Percentiles rank a stretch among this genome's conserved stretches.
phyloP scores from a whole-genome alignment of 2,888 invertebrate genomes.

The Merodon equestris region DNA sequence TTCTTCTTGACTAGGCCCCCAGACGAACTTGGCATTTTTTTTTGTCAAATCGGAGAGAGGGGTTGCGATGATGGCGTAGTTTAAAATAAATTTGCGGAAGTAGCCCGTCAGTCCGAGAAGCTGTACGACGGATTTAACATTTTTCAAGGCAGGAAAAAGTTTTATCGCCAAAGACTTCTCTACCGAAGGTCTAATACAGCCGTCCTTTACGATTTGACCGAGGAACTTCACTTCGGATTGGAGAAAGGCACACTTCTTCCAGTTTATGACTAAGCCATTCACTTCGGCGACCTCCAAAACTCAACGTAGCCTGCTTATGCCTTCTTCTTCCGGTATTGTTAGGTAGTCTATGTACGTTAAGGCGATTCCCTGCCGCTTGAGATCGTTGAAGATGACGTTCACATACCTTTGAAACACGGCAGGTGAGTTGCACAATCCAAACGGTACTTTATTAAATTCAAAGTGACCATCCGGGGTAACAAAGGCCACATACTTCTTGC shows the following conservation, averaged over 20 bases:
- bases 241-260: slow-evolving; percentile 62
- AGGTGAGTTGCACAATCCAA: slow-evolving; percentile 75
- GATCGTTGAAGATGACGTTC: slow-evolving; percentile 22
- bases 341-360: slow-evolving; percentile 33
- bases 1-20: slow-evolving; percentile 32
- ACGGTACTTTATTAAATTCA: slow-evolving; percentile 75
- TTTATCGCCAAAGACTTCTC: slow-evolving; percentile 53
- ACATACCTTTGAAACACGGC: slow-evolving; percentile 72
- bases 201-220: slow-evolving; percentile 39
- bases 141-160: slow-evolving; percentile 4
- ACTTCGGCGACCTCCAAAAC: slow-evolving; percentile 18
- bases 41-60: slow-evolving; percentile 63
- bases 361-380: slow-evolving; percentile 21
- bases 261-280: slow-evolving; percentile 33
- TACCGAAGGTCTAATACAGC: slow-evolving; percentile 11
- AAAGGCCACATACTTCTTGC: slow-evolving; percentile 74
- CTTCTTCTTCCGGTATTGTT: slow-evolving; percentile 18
- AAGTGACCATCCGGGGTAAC: slow-evolving; percentile 75
- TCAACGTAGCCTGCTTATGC: slow-evolving; percentile 5
- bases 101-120: slow-evolving; percentile 26
- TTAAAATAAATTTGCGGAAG: slow-evolving; percentile 54
- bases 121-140: slow-evolving; percentile 15
- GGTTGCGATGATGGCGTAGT: slow-evolving; percentile 65
- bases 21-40: slow-evolving; percentile 27
- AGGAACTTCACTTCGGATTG: slow-evolving; percentile 67